Conservation (phyloP, 2,797 vertebrate species). For the Discoglossus pictus region DNA sequence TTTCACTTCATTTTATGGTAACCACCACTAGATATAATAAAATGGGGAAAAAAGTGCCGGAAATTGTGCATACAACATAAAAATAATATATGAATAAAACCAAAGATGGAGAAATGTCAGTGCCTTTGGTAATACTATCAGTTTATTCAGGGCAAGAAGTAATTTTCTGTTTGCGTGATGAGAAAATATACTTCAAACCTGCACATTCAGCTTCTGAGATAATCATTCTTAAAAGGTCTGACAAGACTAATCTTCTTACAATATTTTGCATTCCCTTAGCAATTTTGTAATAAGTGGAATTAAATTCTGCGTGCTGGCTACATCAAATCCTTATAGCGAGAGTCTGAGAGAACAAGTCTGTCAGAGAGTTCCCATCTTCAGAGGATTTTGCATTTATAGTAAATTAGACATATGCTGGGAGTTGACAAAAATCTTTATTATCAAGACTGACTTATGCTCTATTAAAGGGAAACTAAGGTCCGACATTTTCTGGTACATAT, state of each 20-base stretch:
- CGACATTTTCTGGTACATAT: too few species aligned
- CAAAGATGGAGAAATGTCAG: conserved; percentile 36
- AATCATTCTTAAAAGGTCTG: conserved; percentile 52
- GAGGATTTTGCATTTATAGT: too few species aligned
- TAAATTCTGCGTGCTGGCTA: conserved; percentile 33
- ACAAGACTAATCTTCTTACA: conserved; percentile 51
- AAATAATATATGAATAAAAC: conserved; percentile 16
- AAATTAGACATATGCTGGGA: too few species aligned
- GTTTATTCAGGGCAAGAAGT: conserved; percentile 43
- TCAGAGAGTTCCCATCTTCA: too few species aligned
- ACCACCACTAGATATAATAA: neutral
- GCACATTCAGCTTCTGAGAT: conserved; percentile 34
- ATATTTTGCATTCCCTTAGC: conserved; percentile 49
- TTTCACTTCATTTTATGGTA: conserved; percentile 5
- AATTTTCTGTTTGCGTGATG: conserved; percentile 47
- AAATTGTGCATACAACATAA: conserved; percentile 4
- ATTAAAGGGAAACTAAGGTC: too few species aligned
- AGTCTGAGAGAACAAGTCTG: neutral
- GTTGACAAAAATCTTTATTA: too few species aligned
- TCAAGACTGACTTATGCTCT: too few species aligned
- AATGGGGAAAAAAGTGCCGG: neutral
- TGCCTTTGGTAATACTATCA: conserved; percentile 46
- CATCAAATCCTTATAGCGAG: conserved; percentile 19
- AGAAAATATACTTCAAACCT: conserved; percentile 44
- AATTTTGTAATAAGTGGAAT: conserved; percentile 51